phyloP scores from a whole-genome alignment of 2,888 invertebrate species.

The Aquatica leii region DNA sequence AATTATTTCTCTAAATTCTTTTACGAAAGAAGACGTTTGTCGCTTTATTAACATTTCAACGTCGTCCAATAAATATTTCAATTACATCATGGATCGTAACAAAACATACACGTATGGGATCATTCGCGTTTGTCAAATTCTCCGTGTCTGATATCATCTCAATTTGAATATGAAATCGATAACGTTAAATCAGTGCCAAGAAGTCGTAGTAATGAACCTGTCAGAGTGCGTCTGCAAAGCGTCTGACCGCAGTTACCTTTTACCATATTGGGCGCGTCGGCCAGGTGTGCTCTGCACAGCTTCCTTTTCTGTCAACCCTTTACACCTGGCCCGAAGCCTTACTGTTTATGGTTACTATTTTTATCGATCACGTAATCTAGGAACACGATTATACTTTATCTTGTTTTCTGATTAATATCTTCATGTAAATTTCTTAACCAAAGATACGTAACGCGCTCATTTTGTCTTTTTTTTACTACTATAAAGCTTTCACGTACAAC shows the following conservation, averaged over 20 bases:
- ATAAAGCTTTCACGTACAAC: constrained; percentile 7
- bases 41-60: constrained; percentile 3
- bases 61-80: no score
- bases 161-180: constrained; percentile 45
- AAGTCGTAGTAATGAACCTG: constrained; percentile 44
- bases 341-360: constrained; percentile 42
- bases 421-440: constrained; percentile 30
- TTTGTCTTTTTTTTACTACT: constrained; percentile 9
- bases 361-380: constrained; percentile 45
- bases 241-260: constrained; percentile 41
- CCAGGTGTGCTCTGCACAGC: constrained; percentile 39
- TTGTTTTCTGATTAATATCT: constrained; percentile 30
- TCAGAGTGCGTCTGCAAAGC: constrained; percentile 43
- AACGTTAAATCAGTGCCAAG: constrained; percentile 44
- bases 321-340: constrained; percentile 40
- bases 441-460: constrained; percentile 17
- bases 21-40: background rate
- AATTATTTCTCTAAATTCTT: constrained; percentile 9
- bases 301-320: constrained; percentile 43
- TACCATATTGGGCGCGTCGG: constrained; percentile 38
- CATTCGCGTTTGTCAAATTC: constrained; percentile 28
- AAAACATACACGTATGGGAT: background rate
- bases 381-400: constrained; percentile 37
- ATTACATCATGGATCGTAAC: no score
- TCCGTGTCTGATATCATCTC: constrained; percentile 32